Conservation (phyloP, 2,113 vertebrate genomes). For the Suricata suricatta region DNA sequence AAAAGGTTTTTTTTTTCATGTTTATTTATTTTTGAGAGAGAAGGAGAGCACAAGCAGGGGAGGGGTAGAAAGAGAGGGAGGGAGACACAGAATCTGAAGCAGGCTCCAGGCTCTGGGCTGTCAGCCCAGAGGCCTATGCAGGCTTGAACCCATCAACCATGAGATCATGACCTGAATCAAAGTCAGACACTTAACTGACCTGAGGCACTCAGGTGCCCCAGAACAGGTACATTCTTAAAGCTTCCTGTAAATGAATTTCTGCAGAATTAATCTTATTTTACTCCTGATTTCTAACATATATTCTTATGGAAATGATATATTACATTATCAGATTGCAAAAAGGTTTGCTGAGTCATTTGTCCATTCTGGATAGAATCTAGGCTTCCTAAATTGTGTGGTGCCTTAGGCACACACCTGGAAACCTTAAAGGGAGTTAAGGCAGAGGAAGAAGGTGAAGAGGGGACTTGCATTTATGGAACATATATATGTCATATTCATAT, state of each 20-base stretch:
- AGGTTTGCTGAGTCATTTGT: background rate
- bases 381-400: background rate
- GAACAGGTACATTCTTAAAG: background rate
- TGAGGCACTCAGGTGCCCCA: too few species aligned
- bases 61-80: too few species aligned
- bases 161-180: too few species aligned
- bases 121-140: too few species aligned
- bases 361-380: background rate
- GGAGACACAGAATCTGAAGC: too few species aligned
- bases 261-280: constrained; percentile 31
- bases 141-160: too few species aligned
- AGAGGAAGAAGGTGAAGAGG: background rate
- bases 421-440: background rate
- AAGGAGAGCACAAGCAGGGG: too few species aligned
- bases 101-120: too few species aligned
- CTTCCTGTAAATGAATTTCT: constrained; percentile 42
- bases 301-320: background rate
- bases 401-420: background rate
- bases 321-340: background rate
- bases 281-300: background rate
- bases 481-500: constrained; percentile 17
- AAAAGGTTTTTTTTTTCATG: background rate
- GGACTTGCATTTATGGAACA: background rate
- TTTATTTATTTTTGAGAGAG: too few species aligned
- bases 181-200: too few species aligned